Conservation (phyloP, 2,113 vertebrate genomes). For the Pseudolaguvia tuberculata region DNA sequence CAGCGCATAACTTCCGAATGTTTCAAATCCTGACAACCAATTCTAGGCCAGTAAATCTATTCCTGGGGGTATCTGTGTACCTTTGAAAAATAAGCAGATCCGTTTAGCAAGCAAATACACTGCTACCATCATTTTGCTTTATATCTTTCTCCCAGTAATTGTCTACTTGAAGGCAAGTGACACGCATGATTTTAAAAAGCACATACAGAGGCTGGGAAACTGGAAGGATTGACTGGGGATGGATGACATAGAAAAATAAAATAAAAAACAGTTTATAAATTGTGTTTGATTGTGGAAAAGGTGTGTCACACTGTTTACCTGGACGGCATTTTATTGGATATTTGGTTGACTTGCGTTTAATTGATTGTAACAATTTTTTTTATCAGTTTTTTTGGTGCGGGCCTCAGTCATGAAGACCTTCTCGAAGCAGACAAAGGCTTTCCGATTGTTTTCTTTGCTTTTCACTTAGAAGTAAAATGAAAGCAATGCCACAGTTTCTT, state of each 20-base stretch:
- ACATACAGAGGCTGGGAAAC: constrained; percentile 58
- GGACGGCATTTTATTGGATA: not conserved
- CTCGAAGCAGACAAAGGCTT: not conserved
- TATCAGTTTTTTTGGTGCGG: not conserved
- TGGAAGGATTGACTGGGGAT: constrained; percentile 60
- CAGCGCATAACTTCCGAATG: constrained; percentile 70
- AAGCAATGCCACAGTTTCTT: constrained; percentile 45
- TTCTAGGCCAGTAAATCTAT: constrained; percentile 69
- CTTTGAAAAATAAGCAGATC: constrained; percentile 59
- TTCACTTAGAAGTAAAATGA: constrained; percentile 30
- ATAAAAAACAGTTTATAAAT: constrained; percentile 52
- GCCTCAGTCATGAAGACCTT: not conserved
- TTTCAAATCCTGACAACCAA: constrained; percentile 72
- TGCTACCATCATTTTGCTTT: constrained; percentile 48
- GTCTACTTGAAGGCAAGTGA: constrained; percentile 65
- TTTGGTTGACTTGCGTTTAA: constrained; percentile 6
- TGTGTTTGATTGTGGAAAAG: constrained; percentile 6
- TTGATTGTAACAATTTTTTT: not conserved
- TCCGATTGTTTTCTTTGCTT: constrained; percentile 27
- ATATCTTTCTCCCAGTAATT: constrained; percentile 51
- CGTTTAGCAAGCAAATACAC: constrained; percentile 56
- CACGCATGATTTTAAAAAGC: constrained; percentile 67
- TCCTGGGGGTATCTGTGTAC: constrained; percentile 67
- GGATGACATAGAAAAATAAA: constrained; percentile 65
- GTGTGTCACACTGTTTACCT: not conserved